Conservation (phyloP, 1,140 invertebrate species). For the Eumeta japonica region DNA sequence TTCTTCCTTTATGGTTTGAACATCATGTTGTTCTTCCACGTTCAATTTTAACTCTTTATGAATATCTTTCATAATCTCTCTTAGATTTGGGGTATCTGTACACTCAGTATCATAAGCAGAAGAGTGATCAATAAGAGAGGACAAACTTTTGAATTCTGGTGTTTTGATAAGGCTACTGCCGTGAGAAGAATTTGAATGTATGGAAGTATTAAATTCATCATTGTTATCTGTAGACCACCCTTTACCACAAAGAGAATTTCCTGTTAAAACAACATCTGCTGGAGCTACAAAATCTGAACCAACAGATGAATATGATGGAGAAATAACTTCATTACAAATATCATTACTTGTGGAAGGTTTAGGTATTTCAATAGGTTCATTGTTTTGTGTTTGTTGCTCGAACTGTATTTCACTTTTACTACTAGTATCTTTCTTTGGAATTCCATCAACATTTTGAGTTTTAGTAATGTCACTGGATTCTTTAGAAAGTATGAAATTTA, state of each 20-base stretch:
- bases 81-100: slow-evolving; percentile 60
- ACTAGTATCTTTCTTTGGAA: neutral
- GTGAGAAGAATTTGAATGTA: slow-evolving; percentile 48
- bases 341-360: slow-evolving; percentile 31
- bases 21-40: slow-evolving; percentile 29
- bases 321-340: slow-evolving; percentile 13
- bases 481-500: slow-evolving; percentile 65
- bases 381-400: slow-evolving; percentile 4
- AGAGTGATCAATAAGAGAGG: slow-evolving; percentile 51
- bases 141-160: slow-evolving; percentile 52
- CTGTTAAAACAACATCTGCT: slow-evolving; percentile 40
- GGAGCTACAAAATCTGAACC: slow-evolving; percentile 32
- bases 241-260: slow-evolving; percentile 67
- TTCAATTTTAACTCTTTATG: slow-evolving; percentile 52
- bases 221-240: slow-evolving; percentile 70
- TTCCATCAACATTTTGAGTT: neutral
- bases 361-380: slow-evolving; percentile 15
- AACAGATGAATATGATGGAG: slow-evolving; percentile 29
- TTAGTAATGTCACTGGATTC: slow-evolving; percentile 23
- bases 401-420: neutral
- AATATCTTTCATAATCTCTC: slow-evolving; percentile 61
- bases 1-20: slow-evolving; percentile 25
- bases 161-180: slow-evolving; percentile 50
- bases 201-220: slow-evolving; percentile 42
- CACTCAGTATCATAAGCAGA: slow-evolving; percentile 54